These are phyloP conservation scores for Zophobas morio DNA, from an alignment of 1,140 invertebrate species.

Conservation along the genomic window DNA sequence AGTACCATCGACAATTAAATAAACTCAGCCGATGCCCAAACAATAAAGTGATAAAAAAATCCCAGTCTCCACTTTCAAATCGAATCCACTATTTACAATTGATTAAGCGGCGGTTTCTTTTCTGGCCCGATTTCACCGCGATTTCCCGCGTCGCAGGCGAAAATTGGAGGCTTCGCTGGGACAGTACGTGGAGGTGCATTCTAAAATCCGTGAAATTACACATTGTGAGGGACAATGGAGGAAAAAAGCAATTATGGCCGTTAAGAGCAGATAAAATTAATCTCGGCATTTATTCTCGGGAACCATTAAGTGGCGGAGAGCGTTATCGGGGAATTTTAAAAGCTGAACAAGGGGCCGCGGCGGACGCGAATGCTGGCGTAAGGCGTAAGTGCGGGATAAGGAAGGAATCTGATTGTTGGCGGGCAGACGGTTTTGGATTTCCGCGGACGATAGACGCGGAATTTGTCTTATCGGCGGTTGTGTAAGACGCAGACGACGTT, in stretches of 20 bases:
- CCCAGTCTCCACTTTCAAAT: conserved; percentile 30
- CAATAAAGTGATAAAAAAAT: conserved; percentile 13
- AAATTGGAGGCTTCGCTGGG: conserved; percentile 5
- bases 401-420: background rate
- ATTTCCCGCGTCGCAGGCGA: background rate
- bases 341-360: background rate
- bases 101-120: conserved; percentile 1
- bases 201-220: conserved; percentile 33
- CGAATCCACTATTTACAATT: conserved; percentile 24
- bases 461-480: too few relatives aligned
- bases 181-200: conserved; percentile 9
- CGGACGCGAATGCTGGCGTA: conserved; percentile 1
- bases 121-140: conserved; percentile 18
- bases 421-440: too few relatives aligned
- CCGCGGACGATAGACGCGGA: too few relatives aligned
- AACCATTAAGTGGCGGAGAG: conserved; percentile 17
- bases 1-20: conserved; percentile 25
- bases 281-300: conserved; percentile 27
- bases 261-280: conserved; percentile 28
- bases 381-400: background rate
- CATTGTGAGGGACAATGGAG: conserved; percentile 2
- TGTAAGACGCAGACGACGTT: too few relatives aligned
- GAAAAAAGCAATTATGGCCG: background rate
- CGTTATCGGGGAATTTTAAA: conserved; percentile 24
- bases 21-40: conserved; percentile 14